Conservation (phyloP, 2,113 vertebrate species). For the Centropus bengalensis region DNA sequence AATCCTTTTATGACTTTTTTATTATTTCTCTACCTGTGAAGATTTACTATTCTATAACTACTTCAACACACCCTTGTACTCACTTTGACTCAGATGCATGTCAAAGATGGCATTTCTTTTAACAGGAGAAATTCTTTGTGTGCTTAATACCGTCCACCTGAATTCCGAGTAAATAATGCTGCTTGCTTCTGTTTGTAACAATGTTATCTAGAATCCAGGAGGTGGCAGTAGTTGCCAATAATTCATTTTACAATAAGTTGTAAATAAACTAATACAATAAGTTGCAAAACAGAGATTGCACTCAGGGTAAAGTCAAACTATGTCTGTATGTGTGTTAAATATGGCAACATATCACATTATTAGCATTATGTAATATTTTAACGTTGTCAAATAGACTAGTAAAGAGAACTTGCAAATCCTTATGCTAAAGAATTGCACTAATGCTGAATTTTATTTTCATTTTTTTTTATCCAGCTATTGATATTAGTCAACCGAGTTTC, state of each 20-base stretch:
- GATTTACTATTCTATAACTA: neutral
- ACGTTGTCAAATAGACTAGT: neutral
- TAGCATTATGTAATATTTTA: neutral
- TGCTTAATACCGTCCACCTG: neutral
- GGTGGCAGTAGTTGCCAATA: conserved; percentile 43
- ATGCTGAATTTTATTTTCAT: neutral
- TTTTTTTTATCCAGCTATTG: conserved; percentile 76
- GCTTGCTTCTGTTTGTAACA: neutral
- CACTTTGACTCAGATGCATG: neutral
- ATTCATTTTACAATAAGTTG: neutral
- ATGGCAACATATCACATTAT: neutral
- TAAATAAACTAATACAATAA: too few relatives aligned
- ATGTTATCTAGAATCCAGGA: conserved; percentile 1
- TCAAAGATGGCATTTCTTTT: neutral
- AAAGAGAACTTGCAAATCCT: neutral
- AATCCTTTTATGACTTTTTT: neutral
- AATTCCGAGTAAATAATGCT: neutral
- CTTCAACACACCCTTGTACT: neutral
- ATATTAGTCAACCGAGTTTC: conserved; percentile 83
- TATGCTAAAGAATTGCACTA: neutral
- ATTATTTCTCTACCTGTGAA: neutral
- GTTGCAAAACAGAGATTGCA: neutral
- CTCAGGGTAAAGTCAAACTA: neutral
- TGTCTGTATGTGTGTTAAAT: neutral
- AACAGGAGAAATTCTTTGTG: neutral